Base-by-base conservation (phyloP, 2,797 vertebrate species). In the Malurus splendens region DNA sequence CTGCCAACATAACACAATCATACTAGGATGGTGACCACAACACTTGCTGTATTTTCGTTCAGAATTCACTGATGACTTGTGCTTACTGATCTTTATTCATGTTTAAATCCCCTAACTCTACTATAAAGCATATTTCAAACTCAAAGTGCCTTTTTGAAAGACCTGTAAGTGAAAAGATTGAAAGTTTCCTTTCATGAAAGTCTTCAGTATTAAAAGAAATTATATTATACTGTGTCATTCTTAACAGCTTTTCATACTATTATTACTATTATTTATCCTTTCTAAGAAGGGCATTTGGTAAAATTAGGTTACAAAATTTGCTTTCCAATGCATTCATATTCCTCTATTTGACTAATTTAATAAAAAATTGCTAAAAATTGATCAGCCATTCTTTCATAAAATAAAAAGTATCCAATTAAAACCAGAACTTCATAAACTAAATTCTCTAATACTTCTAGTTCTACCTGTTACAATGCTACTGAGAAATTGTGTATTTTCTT, bases 351-450 rank as follows among this genome's bases (percentile, higher is more conserved):
- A 83, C 12, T 44, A 56, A 55, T 38, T 73, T 79, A 68, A 57
- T 76, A 67, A 16, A 55, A 90, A 90, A 68, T 71, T 64, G 33
- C 45, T 66, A 75, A 93, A 94, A 94, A 75, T 48, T 8, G 8
- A 71, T 86, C 39, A 89, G 8, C 4, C 3, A 66, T 71, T 93
- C 54, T 80, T 93, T 91, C 7, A 56, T 38, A 56, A 89, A 88
- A 86, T 57, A 51, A 12, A 90, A 65, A 12, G 4, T n/a, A 89
- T 61, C 45, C 92, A 78, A 74, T 89, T 87, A 92, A 94, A 93
- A 86, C 17, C 12, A 73, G 22, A 56, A n/a, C 27, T 81, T 50
- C 61, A 32, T 86, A 65, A n/a, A 8, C 42, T 80, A 71, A 90
- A 6, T 80, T 90, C 36, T 86, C 11, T 52, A 90, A 84, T 81